These are phyloP conservation scores for Trisateles emortualis DNA, from an alignment of 2,888 invertebrate species.

Conservation along the genomic window DNA sequence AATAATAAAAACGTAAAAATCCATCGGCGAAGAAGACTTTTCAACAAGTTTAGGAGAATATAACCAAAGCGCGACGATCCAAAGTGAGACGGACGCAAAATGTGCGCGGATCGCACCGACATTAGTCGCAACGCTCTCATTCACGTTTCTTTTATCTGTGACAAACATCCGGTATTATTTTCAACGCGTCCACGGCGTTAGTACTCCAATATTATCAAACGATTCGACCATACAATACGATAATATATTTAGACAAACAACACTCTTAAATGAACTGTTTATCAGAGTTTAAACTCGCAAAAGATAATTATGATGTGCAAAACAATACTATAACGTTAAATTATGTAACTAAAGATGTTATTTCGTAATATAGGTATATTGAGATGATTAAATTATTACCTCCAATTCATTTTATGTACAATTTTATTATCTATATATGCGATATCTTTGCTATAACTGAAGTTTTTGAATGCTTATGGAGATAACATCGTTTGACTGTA, in stretches of 20 bases:
- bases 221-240: slow-evolving; percentile 63
- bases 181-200: slow-evolving; percentile 60
- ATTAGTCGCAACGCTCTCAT: slow-evolving; percentile 58
- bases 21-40: neutral
- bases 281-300: slow-evolving; percentile 66
- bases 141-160: slow-evolving; percentile 77
- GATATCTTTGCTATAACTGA: slow-evolving; percentile 44
- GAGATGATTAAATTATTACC: slow-evolving; percentile 17
- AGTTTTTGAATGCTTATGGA: slow-evolving; percentile 34
- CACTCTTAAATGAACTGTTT: slow-evolving; percentile 64
- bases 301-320: slow-evolving; percentile 65
- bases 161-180: slow-evolving; percentile 80
- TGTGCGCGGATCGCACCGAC: slow-evolving; percentile 50
- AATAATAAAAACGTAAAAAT: no score
- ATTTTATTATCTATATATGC: slow-evolving; percentile 25
- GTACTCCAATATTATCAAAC: slow-evolving; percentile 65
- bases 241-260: slow-evolving; percentile 71
- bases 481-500: slow-evolving; percentile 50
- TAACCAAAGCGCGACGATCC: slow-evolving; percentile 24
- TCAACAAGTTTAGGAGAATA: slow-evolving; percentile 2
- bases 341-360: slow-evolving; percentile 61
- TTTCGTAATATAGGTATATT: slow-evolving; percentile 57
- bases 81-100: slow-evolving; percentile 44
- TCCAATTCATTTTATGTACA: slow-evolving; percentile 13
- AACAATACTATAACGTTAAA: slow-evolving; percentile 64